Evolutionary conservation across 2,113 vertebrate species (phyloP), one percentile per base, ranked within the genome.

Genomic region (Myotis lucifugus): DNA sequence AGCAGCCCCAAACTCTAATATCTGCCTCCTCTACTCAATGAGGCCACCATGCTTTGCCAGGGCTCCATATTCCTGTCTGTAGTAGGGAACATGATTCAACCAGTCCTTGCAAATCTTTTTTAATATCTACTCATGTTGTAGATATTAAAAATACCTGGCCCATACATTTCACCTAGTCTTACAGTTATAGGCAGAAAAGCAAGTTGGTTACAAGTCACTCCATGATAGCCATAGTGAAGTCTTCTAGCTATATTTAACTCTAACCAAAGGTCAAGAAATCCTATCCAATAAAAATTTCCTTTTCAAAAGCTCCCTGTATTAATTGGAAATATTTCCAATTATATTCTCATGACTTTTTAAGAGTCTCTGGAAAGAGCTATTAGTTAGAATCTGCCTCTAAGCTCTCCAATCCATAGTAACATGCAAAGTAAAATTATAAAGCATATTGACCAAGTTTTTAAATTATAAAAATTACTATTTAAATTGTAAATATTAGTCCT

Each of bases 391-490:
- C 17, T 92, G 15, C 14, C 21, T 69, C 69, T 17, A 69, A 85
- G 6, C n/a, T 52, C 32, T 94, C 56, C 78, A 29, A 74, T 94
- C 8, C 12, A 67, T 27, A 32, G 52, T 54, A 85, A 90, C 95
- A 69, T 34, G 83, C 17, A 78, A 76, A 95, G 59, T 67, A 91
- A 86, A 83, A 93, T 15, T 88, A 0, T 12, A 74, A 88, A 93
- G n/a, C 64, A 72, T 34, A 91, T 52, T 93, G 72, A 64, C 8
- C 3, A 74, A 73, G 18, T 64, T 78, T 83, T 86, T 32, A 42
- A 92, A 79, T 91, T 87, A 27, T 19, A 70, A 19, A 54, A 54
- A 54, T 54, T 54, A 54, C 6, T 19, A 19, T 54, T 54, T 19
- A 54, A 54, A 19, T 54, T 83, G 19, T 25, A 86, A 95, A 90